These are phyloP conservation scores for Aspidoscelis tigris DNA, from an alignment of 2,113 vertebrate species.

Conservation along the genomic window DNA sequence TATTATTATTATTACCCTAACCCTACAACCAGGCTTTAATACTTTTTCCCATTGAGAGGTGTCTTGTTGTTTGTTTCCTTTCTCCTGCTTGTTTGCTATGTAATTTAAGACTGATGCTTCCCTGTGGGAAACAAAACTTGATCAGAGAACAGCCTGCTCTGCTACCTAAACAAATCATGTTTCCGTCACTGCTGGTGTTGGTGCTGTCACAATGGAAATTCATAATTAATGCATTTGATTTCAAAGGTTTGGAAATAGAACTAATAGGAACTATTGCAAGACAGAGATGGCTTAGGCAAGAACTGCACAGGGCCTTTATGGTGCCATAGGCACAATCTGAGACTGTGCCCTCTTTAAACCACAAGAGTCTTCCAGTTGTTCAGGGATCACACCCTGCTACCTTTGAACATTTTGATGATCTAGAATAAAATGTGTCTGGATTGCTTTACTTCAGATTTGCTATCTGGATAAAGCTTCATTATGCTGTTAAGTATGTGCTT, in stretches of 20 bases:
- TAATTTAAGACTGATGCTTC: constrained; percentile 80
- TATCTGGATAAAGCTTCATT: too few relatives aligned
- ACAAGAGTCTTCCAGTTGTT: too few relatives aligned
- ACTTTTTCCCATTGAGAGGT: constrained; percentile 57
- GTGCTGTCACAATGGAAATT: constrained; percentile 77
- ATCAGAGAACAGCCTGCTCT: constrained; percentile 75
- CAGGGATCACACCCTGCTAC: too few relatives aligned
- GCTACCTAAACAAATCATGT: constrained; percentile 79
- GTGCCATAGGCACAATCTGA: too few relatives aligned
- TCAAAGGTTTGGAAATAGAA: constrained; percentile 71
- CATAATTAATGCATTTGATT: constrained; percentile 77
- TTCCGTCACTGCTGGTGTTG: constrained; percentile 75
- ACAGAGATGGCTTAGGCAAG: constrained; percentile 47
- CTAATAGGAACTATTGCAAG: constrained; percentile 67
- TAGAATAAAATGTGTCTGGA: too few relatives aligned
- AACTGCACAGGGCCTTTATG: background rate
- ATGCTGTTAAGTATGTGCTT: too few relatives aligned
- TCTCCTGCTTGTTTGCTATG: constrained; percentile 74
- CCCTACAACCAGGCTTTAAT: constrained; percentile 45
- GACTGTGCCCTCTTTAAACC: too few relatives aligned
- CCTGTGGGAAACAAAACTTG: constrained; percentile 77
- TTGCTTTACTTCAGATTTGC: too few relatives aligned
- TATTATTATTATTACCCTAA: constrained; percentile 41
- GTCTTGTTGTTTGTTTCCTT: constrained; percentile 72
- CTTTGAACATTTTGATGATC: too few relatives aligned